Conservation (phyloP, 2,797 vertebrate species). For the Glyptemys insculpta region DNA sequence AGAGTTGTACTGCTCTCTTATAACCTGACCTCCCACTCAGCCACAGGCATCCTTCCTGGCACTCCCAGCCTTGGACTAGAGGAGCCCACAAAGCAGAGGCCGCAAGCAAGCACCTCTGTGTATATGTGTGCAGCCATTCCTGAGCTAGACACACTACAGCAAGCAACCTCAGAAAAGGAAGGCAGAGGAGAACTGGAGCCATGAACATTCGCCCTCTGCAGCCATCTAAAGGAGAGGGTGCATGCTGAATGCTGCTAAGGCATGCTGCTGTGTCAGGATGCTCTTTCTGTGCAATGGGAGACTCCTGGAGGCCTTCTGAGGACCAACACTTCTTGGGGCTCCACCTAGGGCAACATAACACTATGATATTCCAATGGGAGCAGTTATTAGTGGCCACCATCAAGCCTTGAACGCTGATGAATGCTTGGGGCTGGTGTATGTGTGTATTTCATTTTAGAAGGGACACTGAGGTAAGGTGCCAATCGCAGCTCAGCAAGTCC, state of each 20-base stretch:
- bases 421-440: not conserved
- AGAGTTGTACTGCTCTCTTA: not conserved
- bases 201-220: not conserved
- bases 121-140: not conserved
- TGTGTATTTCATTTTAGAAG: not conserved
- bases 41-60: not conserved
- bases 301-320: not conserved
- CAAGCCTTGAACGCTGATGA: not conserved
- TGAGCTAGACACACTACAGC: not conserved
- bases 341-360: not conserved
- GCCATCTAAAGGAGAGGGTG: not conserved
- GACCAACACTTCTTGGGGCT: not conserved
- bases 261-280: not conserved
- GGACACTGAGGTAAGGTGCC: not conserved
- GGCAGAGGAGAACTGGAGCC: not conserved
- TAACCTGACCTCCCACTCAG: accelerated
- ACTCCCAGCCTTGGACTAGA: not conserved
- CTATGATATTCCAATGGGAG: not conserved
- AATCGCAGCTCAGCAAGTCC: not conserved
- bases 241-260: not conserved
- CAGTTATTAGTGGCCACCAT: not conserved
- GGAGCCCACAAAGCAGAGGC: not conserved
- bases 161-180: not conserved
- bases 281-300: not conserved
- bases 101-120: not conserved